Base-by-base conservation (phyloP, 1,140 invertebrate genomes). In the Hestina assimilis region DNA sequence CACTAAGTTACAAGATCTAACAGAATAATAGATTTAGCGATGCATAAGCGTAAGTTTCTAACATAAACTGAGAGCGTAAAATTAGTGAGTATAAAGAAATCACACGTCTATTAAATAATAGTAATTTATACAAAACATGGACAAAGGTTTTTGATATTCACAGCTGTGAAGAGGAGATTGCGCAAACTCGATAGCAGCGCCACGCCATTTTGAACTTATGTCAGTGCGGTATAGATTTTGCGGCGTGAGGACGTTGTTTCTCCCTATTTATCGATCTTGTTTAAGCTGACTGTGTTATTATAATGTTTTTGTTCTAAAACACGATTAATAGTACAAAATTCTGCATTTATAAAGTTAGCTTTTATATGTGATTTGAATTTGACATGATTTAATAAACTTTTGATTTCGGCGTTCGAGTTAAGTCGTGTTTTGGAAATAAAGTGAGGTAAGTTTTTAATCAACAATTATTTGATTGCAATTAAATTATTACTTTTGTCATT, bases 111-210 rank as follows among this genome's bases (percentile, higher is more conserved):
- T 38, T 38, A 38, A 38, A 38, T 38, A 38, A n/a, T n/a, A n/a
- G n/a, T n/a, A n/a, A n/a, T 38, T 38, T 17, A 38, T 17, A 19
- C 19, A 38, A 38, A 1, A 38, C 17, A 38, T 38, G 15, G n/a
- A 38, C 19, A 17, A 38, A 38, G 33, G 35, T 33, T 48, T 31
- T n/a, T 56, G 54, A 31, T 58, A 42, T 51, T 24, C 33, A 55
- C 46, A 19, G 52, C 20, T 58, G 47, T 58, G 59, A 40, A 66
- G 50, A 26, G 53, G 14, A 41, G 43, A 71, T 78, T 78, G 77
- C 77, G 78, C 78, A 81, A 79, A 74, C 73, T 73, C 73, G 19
- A 42, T 21, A 43, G 24, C 56, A 52, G 56, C 75, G 75, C 75
- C 75, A 77, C 75, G 75, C 75, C 75, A 77, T 75, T 66, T 75